phyloP scores from a whole-genome alignment of 2,797 vertebrate species.

The Crocidura indochinensis region DNA sequence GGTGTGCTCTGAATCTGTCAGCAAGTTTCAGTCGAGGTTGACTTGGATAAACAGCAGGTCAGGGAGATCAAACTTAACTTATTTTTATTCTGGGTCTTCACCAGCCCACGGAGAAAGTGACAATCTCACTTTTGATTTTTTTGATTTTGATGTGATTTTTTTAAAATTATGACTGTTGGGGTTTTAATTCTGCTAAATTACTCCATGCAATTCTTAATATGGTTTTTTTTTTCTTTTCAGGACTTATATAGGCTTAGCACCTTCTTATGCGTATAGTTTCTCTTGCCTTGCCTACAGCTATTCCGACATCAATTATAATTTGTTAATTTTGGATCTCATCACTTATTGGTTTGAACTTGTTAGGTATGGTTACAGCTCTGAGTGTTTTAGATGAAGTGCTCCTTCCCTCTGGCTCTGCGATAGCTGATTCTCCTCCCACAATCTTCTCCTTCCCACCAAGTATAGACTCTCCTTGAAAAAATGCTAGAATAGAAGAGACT shows the following conservation, averaged over 20 bases:
- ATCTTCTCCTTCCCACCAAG: accelerated
- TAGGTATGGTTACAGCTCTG: not conserved
- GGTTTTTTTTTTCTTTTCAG: conserved; percentile 76
- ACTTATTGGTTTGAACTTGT: conserved; percentile 29
- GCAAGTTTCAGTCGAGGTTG: conserved; percentile 86
- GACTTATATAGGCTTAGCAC: conserved; percentile 83
- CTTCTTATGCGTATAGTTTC: conserved; percentile 78
- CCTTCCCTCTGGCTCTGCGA: accelerated
- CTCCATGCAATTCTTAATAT: conserved; percentile 71
- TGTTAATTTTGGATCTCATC: conserved; percentile 78
- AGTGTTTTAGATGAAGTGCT: conserved; percentile 4
- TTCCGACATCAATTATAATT: not conserved
- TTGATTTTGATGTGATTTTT: conserved; percentile 81
- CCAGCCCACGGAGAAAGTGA: conserved; percentile 84
- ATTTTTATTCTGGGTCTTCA: conserved; percentile 85
- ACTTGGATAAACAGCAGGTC: conserved; percentile 85
- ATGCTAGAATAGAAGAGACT: conserved; percentile 9
- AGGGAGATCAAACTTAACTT: conserved; percentile 85
- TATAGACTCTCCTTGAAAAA: not conserved
- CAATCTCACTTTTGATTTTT: conserved; percentile 82
- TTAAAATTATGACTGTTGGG: conserved; percentile 72
- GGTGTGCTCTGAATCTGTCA: conserved; percentile 90
- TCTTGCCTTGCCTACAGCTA: conserved; percentile 17
- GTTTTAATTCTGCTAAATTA: conserved; percentile 80
- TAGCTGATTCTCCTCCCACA: not conserved